These are phyloP conservation scores for Antitype chi DNA, from an alignment of 2,888 invertebrate species.

Conservation along the genomic window DNA sequence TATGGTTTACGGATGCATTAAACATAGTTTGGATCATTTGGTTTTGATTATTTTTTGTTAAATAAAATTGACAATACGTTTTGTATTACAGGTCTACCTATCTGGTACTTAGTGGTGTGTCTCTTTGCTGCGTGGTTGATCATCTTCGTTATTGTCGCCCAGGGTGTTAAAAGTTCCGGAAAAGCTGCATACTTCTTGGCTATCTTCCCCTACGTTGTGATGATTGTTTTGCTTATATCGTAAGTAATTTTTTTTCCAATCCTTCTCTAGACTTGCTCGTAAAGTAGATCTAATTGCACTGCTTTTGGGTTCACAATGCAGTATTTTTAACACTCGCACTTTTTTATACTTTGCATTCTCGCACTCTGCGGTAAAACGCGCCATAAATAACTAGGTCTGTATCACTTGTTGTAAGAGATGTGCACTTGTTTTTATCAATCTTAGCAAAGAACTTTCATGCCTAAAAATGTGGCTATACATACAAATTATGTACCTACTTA, in stretches of 20 bases:
- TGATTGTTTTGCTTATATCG: conserved; percentile 93
- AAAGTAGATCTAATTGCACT: background rate
- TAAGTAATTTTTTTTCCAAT: conserved; percentile 64
- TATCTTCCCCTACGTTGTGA: conserved; percentile 95
- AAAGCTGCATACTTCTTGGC: conserved; percentile 97
- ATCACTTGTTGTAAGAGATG: background rate
- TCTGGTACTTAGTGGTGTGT: conserved; percentile 93
- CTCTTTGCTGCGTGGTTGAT: conserved; percentile 92
- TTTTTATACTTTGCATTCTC: background rate
- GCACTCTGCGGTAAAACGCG: background rate
- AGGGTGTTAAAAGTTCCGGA: conserved; percentile 94
- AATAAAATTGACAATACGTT: background rate
- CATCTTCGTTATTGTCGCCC: conserved; percentile 93
- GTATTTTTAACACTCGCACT: background rate
- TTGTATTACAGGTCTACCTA: conserved; percentile 87
- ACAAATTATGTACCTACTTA: background rate
- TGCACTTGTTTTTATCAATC: too few species aligned
- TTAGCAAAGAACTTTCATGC: background rate
- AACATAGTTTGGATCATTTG: background rate
- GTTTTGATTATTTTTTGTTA: background rate
- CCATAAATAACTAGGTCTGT: background rate
- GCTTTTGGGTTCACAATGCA: background rate
- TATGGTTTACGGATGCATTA: background rate
- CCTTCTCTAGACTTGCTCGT: background rate
- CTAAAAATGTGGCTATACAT: background rate